Percentiles rank a stretch among this genome's conserved stretches.
These are phyloP conservation scores for Ageneiosus marmoratus DNA, from an alignment of 2,113 vertebrate species.

Conservation along the genomic window DNA sequence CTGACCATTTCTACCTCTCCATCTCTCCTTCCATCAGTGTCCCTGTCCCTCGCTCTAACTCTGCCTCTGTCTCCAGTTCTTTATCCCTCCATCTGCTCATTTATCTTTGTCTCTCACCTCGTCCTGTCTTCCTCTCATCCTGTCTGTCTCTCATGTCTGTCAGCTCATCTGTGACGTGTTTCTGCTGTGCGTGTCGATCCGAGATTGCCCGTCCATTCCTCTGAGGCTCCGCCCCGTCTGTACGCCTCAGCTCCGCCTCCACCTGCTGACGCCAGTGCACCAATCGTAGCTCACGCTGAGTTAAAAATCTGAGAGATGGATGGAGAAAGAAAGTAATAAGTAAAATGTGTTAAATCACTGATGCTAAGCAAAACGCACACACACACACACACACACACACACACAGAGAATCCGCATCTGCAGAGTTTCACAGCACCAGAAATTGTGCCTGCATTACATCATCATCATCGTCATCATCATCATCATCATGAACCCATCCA, in stretches of 20 bases:
- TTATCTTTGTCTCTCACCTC: background rate
- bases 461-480: slow-evolving; percentile 25
- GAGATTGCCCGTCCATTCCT: slow-evolving; percentile 54
- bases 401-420: slow-evolving; percentile 27
- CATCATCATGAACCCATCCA: slow-evolving; percentile 58
- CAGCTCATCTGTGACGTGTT: slow-evolving; percentile 4
- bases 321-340: background rate
- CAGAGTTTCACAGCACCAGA: background rate
- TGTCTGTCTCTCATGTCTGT: slow-evolving; percentile 47
- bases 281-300: slow-evolving; percentile 92
- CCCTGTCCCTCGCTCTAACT: background rate
- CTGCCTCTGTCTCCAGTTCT: background rate
- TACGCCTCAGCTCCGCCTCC: slow-evolving; percentile 91
- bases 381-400: slow-evolving; percentile 20
- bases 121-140: slow-evolving; percentile 31
- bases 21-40: background rate
- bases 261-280: slow-evolving; percentile 90
- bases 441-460: background rate
- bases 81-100: background rate
- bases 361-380: background rate
- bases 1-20: background rate
- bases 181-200: background rate
- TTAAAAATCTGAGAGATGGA: slow-evolving; percentile 82
- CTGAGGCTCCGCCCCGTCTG: slow-evolving; percentile 87
- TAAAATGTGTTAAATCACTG: slow-evolving; percentile 2